Evolutionary conservation across 2,113 vertebrate species (phyloP), one percentile per base, ranked within the genome.

Genomic region (Anarrhichthys ocellatus): DNA sequence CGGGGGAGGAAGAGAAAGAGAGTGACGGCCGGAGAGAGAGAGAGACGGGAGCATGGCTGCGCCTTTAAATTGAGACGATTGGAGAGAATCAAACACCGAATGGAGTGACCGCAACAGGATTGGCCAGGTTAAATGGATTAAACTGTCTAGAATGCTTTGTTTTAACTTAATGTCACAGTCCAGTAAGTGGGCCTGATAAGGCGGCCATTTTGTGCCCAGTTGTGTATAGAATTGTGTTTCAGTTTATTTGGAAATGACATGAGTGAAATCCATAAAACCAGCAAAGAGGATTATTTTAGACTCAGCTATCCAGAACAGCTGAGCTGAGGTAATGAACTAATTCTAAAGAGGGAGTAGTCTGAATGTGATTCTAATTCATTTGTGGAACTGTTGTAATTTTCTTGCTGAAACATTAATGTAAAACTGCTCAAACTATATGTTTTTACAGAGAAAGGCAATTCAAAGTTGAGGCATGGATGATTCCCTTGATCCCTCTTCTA

Each of bases 121-220:
- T 78, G 86, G 86, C 84, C 82, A 83, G 87, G 85, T 90, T 92
- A 93, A 94, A 94, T 93, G 87, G 91, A 92, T 92, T 88, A 91
- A 87, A 90, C 61, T 89, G 91, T 94, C 92, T 52, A 71, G 77
- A 93, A 92, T 87, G 86, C 86, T 93, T 92, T 92, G 89, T 90
- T 93, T 92, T 89, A 88, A 90, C 89, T 87, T 87, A 88, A 89
- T 91, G 90, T 91, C 83, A 85, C 85, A 81, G 83, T 84, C 67
- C 83, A 69, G 73, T 82, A 82, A 89, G 69, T 76, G 71, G 29
- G 44, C 20, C 82, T 78, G 88, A 89, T 80, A 62, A 65, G 89
- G 67, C 64, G 2, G 80, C 85, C 86, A 75, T 91, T 83, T 88
- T 89, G 46, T 73, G 73, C 76, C 83, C 73, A 5, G 2, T 42